These are phyloP conservation scores for Goniozus legneri DNA, from an alignment of 1,140 invertebrate species.

Conservation along the genomic window DNA sequence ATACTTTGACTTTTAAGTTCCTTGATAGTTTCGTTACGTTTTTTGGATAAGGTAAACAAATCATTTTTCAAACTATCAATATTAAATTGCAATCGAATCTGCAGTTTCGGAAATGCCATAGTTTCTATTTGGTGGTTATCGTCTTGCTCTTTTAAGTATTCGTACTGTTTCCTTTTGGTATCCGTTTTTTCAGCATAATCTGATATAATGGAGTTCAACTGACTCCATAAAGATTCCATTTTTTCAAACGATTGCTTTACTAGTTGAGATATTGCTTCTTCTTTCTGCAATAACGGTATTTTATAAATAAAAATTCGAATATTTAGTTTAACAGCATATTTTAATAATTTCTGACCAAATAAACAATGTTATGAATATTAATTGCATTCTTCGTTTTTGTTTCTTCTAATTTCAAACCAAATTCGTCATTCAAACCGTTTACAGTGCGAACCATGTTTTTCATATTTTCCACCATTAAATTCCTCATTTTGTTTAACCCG, in stretches of 20 bases:
- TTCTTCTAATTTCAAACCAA: slow-evolving; percentile 27
- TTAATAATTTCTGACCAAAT: slow-evolving; percentile 30
- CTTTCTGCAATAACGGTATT: slow-evolving; percentile 28
- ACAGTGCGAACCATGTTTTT: slow-evolving; percentile 32
- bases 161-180: slow-evolving; percentile 45
- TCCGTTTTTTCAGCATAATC: slow-evolving; percentile 38
- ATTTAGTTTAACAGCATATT: slow-evolving; percentile 4
- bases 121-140: slow-evolving; percentile 25
- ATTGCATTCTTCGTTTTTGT: slow-evolving; percentile 36
- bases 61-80: slow-evolving; percentile 35
- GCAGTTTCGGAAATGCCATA: slow-evolving; percentile 30
- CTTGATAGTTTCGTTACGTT: slow-evolving; percentile 24
- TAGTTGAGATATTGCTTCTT: slow-evolving; percentile 28
- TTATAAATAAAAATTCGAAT: neutral
- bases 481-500: slow-evolving; percentile 26
- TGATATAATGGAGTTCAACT: slow-evolving; percentile 29
- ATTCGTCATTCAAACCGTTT: slow-evolving; percentile 21
- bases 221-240: slow-evolving; percentile 32
- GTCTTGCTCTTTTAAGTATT: slow-evolving; percentile 44
- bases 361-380: slow-evolving; percentile 34
- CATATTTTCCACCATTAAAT: slow-evolving; percentile 27
- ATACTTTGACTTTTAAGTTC: slow-evolving; percentile 29
- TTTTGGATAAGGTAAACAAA: slow-evolving; percentile 19
- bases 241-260: slow-evolving; percentile 21
- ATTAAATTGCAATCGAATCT: slow-evolving; percentile 25